Conservation (phyloP, 1,140 invertebrate genomes). For the Whitmania pigra region DNA sequence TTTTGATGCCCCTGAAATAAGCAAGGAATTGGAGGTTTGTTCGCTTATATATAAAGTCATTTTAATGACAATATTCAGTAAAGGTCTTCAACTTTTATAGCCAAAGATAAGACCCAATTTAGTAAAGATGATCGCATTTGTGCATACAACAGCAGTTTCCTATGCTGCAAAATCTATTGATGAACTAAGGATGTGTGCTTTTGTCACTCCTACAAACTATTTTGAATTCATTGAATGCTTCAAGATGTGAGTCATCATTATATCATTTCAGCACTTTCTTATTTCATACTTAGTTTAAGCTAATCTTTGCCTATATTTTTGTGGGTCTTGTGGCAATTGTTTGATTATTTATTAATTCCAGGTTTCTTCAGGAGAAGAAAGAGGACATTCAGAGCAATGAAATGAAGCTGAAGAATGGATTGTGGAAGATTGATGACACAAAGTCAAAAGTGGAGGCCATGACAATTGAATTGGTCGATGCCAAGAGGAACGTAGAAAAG, state of each 20-base stretch:
- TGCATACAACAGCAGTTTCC: conserved; percentile 61
- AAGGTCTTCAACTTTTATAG: conserved; percentile 39
- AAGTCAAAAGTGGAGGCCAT: conserved; percentile 56
- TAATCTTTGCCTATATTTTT: conserved; percentile 15
- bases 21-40: conserved; percentile 37
- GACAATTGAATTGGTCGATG: conserved; percentile 61
- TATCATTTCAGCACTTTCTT: not conserved
- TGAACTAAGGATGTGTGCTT: conserved; percentile 66
- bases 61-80: conserved; percentile 9
- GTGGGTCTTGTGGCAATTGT: not conserved
- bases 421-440: conserved; percentile 63
- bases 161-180: conserved; percentile 55
- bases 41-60: not conserved
- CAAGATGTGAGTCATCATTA: conserved; percentile 51
- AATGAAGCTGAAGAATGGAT: conserved; percentile 56
- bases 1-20: conserved; percentile 33
- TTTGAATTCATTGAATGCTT: conserved; percentile 67
- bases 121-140: conserved; percentile 58
- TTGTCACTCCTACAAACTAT: conserved; percentile 72
- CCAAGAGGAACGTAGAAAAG: conserved; percentile 57
- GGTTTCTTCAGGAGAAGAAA: conserved; percentile 59
- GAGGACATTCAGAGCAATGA: conserved; percentile 54
- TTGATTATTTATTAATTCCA: conserved; percentile 34
- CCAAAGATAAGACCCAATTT: conserved; percentile 49
- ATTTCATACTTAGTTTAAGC: not conserved